These are phyloP conservation scores for Enteromius trimaculatus DNA, from an alignment of 2,797 vertebrate species.

Conservation along the genomic window DNA sequence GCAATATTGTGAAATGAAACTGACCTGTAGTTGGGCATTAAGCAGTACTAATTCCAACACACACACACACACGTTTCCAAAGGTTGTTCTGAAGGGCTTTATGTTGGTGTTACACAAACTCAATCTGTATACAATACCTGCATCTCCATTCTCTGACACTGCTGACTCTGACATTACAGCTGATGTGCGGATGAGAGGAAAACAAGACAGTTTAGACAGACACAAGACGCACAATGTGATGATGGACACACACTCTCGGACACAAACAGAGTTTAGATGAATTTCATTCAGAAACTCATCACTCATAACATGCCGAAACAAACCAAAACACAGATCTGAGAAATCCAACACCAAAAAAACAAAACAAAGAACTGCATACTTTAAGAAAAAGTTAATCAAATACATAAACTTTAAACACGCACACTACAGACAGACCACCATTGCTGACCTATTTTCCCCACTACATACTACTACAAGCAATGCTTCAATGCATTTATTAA, in stretches of 20 bases:
- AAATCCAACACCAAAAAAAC: not conserved
- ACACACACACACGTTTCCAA: not conserved
- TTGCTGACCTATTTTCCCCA: not conserved
- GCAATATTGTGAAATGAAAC: not conserved
- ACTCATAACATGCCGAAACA: not conserved
- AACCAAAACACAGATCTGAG: not conserved
- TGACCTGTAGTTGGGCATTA: not conserved
- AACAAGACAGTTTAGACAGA: constrained; percentile 31
- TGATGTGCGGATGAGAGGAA: constrained; percentile 26
- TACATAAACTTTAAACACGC: not conserved
- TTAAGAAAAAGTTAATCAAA: not conserved
- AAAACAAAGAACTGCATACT: not conserved
- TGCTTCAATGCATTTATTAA: not conserved
- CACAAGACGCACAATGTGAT: not conserved
- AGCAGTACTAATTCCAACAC: not conserved
- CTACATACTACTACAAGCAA: constrained; percentile 27
- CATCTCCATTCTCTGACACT: constrained; percentile 57
- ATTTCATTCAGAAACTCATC: constrained; percentile 24
- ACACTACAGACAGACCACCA: not conserved
- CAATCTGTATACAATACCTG: constrained; percentile 56
- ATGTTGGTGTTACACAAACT: not conserved
- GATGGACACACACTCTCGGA: constrained; percentile 22
- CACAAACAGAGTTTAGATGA: constrained; percentile 7
- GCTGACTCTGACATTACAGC: constrained; percentile 52
- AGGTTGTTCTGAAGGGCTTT: not conserved